phyloP scores from a whole-genome alignment of 2,888 invertebrate genomes.

The Pristionchus arcanus region DNA sequence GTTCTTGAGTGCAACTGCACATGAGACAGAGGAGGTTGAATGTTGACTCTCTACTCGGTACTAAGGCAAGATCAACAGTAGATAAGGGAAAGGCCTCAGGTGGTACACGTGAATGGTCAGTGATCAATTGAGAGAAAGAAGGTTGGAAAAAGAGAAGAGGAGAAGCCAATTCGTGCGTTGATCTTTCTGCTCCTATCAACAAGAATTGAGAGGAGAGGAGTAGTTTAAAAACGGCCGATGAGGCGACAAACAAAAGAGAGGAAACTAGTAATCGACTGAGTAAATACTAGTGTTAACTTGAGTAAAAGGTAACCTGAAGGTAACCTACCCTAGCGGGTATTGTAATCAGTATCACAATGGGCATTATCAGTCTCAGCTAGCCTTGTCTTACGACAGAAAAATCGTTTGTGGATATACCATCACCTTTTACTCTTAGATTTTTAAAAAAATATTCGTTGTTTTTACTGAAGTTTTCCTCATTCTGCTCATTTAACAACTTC shows the following conservation, averaged over 20 bases:
- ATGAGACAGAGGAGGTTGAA: neutral
- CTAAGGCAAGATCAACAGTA: neutral
- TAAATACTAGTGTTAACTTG: neutral
- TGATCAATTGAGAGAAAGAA: neutral
- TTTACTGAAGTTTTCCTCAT: too few species aligned
- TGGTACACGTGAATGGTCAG: conserved; percentile 16
- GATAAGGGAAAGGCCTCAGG: neutral
- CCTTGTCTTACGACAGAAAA: too few species aligned
- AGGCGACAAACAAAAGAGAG: conserved; percentile 21
- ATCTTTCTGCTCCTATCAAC: neutral
- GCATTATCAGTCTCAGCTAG: too few species aligned
- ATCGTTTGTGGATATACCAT: too few species aligned
- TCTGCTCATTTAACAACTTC: too few species aligned
- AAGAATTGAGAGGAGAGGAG: neutral
- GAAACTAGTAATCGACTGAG: conserved; percentile 36
- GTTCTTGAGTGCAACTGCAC: conserved; percentile 15
- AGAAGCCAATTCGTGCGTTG: conserved; percentile 19
- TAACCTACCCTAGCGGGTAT: neutral
- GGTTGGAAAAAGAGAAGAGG: neutral
- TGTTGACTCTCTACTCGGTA: conserved; percentile 12
- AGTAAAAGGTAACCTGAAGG: too few species aligned
- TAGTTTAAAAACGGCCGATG: conserved; percentile 29
- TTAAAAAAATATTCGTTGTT: too few species aligned
- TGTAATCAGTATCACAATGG: too few species aligned
- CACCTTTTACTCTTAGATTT: too few species aligned